Evolutionary conservation across 2,113 vertebrate species (phyloP).

Genomic region (Andinoacara biseriatus): DNA sequence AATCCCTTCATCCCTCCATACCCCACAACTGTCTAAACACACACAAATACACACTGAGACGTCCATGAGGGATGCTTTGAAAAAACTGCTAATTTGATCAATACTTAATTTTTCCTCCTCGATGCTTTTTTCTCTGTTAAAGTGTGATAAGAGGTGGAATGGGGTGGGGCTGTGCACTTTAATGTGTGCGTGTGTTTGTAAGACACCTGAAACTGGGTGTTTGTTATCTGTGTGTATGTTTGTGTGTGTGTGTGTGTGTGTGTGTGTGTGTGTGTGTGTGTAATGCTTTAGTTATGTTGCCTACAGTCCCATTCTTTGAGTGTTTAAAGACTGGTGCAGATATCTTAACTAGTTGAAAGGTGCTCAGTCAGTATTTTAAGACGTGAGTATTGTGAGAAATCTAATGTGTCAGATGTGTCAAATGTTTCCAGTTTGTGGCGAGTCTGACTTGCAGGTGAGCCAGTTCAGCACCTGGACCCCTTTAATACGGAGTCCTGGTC

Average conservation of each 20-base stretch:
- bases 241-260: conserved; percentile 14
- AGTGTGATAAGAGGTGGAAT: conserved; percentile 89
- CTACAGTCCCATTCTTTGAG: not conserved
- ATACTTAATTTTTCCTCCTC: conserved; percentile 99
- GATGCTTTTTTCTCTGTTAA: conserved; percentile 92
- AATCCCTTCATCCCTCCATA: conserved; percentile 69
- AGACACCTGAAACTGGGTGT: conserved; percentile 27
- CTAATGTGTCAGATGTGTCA: no score
- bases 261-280: not conserved
- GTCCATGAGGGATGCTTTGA: conserved; percentile 88
- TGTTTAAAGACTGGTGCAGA: not conserved
- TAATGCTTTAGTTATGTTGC: not conserved
- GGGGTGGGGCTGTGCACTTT: conserved; percentile 67
- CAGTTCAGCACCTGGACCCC: not conserved
- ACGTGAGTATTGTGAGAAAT: not conserved
- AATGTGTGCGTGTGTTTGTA: conserved; percentile 41
- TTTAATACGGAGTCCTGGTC: no score
- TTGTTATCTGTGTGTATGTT: conserved; percentile 42
- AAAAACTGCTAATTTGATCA: conserved; percentile 99
- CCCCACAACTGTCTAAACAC: not conserved
- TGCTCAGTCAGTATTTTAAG: not conserved
- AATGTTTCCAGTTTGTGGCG: not conserved
- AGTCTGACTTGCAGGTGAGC: not conserved
- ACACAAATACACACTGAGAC: conserved; percentile 24
- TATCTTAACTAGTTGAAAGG: not conserved